Base-by-base conservation (phyloP, 2,888 invertebrate species). In the Lasioglossum morio region DNA sequence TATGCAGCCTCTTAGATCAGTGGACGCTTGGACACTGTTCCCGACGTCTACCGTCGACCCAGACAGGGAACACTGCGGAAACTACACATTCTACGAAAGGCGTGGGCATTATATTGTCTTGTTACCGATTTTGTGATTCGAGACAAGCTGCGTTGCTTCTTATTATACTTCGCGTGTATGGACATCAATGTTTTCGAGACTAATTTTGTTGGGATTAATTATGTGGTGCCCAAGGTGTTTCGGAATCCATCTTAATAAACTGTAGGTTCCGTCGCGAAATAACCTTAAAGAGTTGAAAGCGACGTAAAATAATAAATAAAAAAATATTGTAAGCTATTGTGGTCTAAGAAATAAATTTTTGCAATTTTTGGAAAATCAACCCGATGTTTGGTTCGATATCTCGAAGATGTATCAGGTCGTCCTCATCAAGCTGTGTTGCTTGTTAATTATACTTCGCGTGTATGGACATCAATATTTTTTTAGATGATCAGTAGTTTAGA, bases 1-100 rank as follows among this genome's bases (percentile, higher is more conserved):
- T 57, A n/a, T 57, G 57, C 57, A 57, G 57, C n/a, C 57, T 57
- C 57, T 57, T 57, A 57, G 57, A 57, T 57, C 57, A 57, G 57
- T 57, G 12, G 57, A 57, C 57, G 10, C n/a, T 57, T 48, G 46
- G 46, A 46, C 46, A 46, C 53, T 53, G 53, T 57, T 57, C 57
- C 1, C 57, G 1, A 57, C 23, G n/a, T 57, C 57, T 12, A n/a
- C 8, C n/a, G 12, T 57, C n/a, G n/a, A 57, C 7, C 57, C n/a
- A 57, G 57, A 53, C 53, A 10, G 53, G n/a, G n/a, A 57, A 57
- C 57, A n/a, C 3, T 23, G 53, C 53, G 19, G 23, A 53, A 53
- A 53, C 12, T 53, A 8, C 23, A 53, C 2, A 53, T 23, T 53
- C 8, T 23, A 23, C 23, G 2, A 48, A 2, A 2, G 19, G 19